A percentile compares a stretch with the other conserved stretches of the same genome.
Conservation (phyloP, 2,113 vertebrate genomes). For the Phalacrocorax aristotelis region DNA sequence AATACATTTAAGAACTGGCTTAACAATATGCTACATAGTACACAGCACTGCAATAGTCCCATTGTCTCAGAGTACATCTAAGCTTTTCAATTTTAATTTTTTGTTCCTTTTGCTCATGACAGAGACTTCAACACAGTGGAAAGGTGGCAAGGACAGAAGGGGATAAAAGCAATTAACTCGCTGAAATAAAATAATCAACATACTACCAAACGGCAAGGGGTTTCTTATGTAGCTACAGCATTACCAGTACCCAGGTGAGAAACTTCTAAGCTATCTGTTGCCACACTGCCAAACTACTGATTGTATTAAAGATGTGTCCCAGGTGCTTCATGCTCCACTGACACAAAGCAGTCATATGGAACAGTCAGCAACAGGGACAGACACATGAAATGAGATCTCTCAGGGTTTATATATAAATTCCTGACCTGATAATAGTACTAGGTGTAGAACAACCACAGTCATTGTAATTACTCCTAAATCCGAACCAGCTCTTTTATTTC, state of each 20-base stretch:
- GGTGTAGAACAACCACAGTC: neutral
- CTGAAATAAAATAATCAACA: constrained; percentile 28
- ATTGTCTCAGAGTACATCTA: neutral
- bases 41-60: neutral
- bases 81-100: constrained; percentile 3
- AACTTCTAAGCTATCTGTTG: neutral
- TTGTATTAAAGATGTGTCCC: neutral
- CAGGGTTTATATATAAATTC: neutral
- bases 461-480: neutral
- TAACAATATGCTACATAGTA: neutral
- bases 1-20: neutral
- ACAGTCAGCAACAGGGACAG: neutral
- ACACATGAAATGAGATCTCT: neutral
- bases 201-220: neutral
- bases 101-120: neutral
- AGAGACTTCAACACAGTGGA: neutral
- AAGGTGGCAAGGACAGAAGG: constrained; percentile 15
- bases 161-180: constrained; percentile 50
- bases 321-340: neutral
- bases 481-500: neutral
- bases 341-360: neutral
- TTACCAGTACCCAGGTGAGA: neutral
- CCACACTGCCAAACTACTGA: neutral
- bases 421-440: neutral
- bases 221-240: neutral